Evolutionary conservation across 1,140 invertebrate species (phyloP).

Genomic region (Aphelenchoides fujianensis): DNA sequence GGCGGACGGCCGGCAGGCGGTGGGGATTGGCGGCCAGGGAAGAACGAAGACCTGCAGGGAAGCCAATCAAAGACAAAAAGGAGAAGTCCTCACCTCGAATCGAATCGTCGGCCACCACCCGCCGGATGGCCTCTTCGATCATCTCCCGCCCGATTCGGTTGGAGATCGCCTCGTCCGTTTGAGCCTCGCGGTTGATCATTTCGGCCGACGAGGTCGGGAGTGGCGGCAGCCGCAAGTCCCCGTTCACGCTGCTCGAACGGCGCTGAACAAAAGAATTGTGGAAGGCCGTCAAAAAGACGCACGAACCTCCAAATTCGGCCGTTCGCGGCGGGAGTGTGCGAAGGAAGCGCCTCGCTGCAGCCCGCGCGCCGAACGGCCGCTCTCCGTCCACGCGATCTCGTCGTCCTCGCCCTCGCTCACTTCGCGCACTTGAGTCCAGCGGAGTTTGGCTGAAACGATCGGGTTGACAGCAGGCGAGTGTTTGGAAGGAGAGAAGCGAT

Average conservation of each 20-base stretch:
- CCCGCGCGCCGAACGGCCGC: neutral
- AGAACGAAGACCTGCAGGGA: neutral
- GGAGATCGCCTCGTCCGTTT: neutral
- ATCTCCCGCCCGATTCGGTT: neutral
- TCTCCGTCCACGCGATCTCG: neutral
- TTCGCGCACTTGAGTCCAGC: conserved; percentile 14
- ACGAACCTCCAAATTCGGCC: conserved; percentile 1
- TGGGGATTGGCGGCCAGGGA: neutral
- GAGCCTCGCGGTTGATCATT: conserved; percentile 10
- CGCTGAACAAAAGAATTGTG: too few relatives aligned
- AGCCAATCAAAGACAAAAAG: neutral
- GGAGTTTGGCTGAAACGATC: conserved; percentile 37
- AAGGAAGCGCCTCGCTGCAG: neutral
- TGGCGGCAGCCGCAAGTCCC: conserved; percentile 29
- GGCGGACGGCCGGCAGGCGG: neutral
- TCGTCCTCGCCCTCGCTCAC: conserved; percentile 18
- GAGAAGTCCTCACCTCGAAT: neutral
- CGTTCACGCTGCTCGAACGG: conserved; percentile 48
- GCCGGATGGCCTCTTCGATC: conserved; percentile 13
- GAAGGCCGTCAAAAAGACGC: neutral
- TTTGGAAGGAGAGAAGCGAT: too few relatives aligned
- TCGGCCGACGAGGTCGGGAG: neutral
- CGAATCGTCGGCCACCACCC: conserved; percentile 11
- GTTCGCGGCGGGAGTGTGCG: neutral
- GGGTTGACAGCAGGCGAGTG: neutral